Conservation (phyloP, 2,113 vertebrate genomes). For the Labrus mixtus region DNA sequence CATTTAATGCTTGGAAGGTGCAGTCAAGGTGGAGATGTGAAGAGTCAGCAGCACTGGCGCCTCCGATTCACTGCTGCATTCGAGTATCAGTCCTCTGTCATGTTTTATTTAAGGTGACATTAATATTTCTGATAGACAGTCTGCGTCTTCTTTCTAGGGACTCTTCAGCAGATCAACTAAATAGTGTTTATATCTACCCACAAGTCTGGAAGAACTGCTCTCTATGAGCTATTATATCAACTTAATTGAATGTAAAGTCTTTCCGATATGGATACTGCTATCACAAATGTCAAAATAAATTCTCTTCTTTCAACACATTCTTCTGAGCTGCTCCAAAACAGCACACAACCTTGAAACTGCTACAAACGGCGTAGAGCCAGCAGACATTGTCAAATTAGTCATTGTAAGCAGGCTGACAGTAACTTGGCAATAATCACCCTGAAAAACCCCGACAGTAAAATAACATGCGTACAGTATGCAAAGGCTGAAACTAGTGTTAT, state of each 20-base stretch:
- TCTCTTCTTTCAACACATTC: too few relatives aligned
- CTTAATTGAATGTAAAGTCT: background rate
- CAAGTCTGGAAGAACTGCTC: constrained; percentile 14
- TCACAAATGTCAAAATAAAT: background rate
- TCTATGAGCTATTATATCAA: background rate
- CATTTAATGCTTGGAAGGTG: constrained; percentile 58
- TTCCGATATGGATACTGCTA: background rate
- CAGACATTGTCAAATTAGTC: too few relatives aligned
- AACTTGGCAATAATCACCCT: too few relatives aligned
- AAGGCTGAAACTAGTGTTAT: too few relatives aligned
- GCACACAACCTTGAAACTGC: too few relatives aligned
- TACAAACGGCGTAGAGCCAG: too few relatives aligned
- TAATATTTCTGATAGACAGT: constrained; percentile 48
- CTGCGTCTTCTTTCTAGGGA: constrained; percentile 16
- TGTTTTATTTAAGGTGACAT: constrained; percentile 68
- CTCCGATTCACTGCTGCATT: constrained; percentile 49
- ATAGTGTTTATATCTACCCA: constrained; percentile 20
- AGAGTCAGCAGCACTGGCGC: constrained; percentile 62
- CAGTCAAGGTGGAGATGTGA: constrained; percentile 52
- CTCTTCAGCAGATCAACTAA: constrained; percentile 9
- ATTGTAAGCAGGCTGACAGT: too few relatives aligned
- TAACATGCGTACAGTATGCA: too few relatives aligned
- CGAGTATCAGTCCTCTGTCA: constrained; percentile 49
- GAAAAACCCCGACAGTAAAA: too few relatives aligned
- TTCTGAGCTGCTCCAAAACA: too few relatives aligned